Conservation (phyloP, 2,888 invertebrate genomes). For the Erebia ligea region DNA sequence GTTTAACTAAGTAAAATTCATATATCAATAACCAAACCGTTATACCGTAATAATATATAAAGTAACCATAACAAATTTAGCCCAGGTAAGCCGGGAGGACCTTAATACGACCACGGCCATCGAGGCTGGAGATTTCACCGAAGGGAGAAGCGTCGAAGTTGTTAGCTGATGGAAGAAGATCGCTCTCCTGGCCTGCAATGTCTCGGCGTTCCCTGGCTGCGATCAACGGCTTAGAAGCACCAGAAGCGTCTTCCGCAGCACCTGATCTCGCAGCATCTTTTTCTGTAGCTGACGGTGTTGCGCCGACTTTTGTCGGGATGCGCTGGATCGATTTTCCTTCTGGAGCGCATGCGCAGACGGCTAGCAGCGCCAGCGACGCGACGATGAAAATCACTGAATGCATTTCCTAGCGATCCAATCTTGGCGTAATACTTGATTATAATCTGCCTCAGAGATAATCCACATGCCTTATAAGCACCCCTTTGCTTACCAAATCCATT, state of each 20-base stretch:
- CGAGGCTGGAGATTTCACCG: slow-evolving; percentile 60
- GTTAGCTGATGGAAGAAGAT: slow-evolving; percentile 63
- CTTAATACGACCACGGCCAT: slow-evolving; percentile 67
- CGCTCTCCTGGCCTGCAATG: slow-evolving; percentile 66
- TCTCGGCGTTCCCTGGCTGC: slow-evolving; percentile 59
- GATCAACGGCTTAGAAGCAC: slow-evolving; percentile 54
- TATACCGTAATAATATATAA: neutral
- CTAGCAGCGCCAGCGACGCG: slow-evolving; percentile 73
- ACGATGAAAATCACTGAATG: slow-evolving; percentile 72
- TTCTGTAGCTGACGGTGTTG: slow-evolving; percentile 77
- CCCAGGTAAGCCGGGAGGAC: slow-evolving; percentile 76
- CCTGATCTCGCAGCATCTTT: slow-evolving; percentile 70
- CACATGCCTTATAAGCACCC: slow-evolving; percentile 57
- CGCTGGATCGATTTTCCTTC: slow-evolving; percentile 70
- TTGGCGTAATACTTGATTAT: slow-evolving; percentile 49
- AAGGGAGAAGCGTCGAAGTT: slow-evolving; percentile 68
- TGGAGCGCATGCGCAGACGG: slow-evolving; percentile 69
- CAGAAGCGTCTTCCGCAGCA: slow-evolving; percentile 71
- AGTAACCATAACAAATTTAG: slow-evolving; percentile 44
- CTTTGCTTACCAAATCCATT: slow-evolving; percentile 66
- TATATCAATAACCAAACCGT: slow-evolving; percentile 12
- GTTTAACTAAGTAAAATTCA: neutral
- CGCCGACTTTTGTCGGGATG: slow-evolving; percentile 68
- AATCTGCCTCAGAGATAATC: slow-evolving; percentile 34
- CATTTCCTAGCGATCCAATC: slow-evolving; percentile 75